Percentiles rank a stretch among this genome's conserved stretches.
Evolutionary conservation across 2,888 invertebrate genomes (phyloP).

Genomic region (Lasiommata megera): DNA sequence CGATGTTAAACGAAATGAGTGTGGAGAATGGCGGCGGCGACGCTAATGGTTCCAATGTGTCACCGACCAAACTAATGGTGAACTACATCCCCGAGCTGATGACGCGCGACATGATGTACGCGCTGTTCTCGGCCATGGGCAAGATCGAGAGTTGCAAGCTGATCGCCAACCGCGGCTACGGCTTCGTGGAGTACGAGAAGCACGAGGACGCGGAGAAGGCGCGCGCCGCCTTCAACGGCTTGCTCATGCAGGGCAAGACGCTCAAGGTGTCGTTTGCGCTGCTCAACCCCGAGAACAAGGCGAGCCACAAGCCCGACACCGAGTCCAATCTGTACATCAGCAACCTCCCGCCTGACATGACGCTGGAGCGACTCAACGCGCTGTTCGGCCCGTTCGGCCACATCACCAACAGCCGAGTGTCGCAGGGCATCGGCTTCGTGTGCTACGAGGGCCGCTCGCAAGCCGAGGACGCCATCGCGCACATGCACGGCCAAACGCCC

Average conservation of each 20-base stretch:
- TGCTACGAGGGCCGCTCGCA: constrained; percentile 71
- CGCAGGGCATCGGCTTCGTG: constrained; percentile 77
- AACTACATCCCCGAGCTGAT: constrained; percentile 79
- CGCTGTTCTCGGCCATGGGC: constrained; percentile 78
- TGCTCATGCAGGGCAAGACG: constrained; percentile 78
- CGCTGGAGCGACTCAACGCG: constrained; percentile 70
- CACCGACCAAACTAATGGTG: constrained; percentile 81
- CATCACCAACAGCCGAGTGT: constrained; percentile 76
- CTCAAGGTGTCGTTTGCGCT: constrained; percentile 78
- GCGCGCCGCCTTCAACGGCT: constrained; percentile 75
- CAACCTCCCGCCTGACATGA: constrained; percentile 78
- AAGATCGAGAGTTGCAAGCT: constrained; percentile 78
- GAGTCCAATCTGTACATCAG: constrained; percentile 79
- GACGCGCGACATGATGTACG: constrained; percentile 81
- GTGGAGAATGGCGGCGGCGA: constrained; percentile 81
- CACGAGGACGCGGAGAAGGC: constrained; percentile 81
- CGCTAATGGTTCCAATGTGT: constrained; percentile 74
- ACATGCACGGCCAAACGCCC: constrained; percentile 71
- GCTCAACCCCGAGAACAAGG: constrained; percentile 77
- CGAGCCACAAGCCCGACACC: constrained; percentile 74
- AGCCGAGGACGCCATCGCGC: constrained; percentile 74
- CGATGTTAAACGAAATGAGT: constrained; percentile 73
- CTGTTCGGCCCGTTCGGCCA: constrained; percentile 68
- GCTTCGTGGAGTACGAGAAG: constrained; percentile 76
- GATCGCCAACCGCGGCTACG: constrained; percentile 76